These are phyloP conservation scores for Vanacampus margaritifer DNA, from an alignment of 2,113 vertebrate species.

Conservation along the genomic window DNA sequence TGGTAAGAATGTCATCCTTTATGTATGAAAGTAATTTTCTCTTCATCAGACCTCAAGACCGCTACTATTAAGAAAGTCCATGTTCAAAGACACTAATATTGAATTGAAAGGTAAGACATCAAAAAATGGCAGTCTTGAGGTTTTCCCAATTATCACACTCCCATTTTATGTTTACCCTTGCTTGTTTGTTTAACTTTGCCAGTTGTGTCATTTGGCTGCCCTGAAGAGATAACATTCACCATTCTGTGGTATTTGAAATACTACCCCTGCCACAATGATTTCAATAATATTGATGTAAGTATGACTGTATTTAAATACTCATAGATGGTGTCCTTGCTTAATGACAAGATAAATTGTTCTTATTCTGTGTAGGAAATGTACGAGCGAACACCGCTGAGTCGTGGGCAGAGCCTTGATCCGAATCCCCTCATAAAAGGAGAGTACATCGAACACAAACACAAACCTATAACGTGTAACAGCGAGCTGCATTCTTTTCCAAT, in stretches of 20 bases:
- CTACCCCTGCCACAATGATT: conserved; percentile 81
- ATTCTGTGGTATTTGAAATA: conserved; percentile 80
- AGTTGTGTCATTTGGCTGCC: conserved; percentile 76
- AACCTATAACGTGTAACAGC: conserved; percentile 62
- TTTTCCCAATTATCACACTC: background rate
- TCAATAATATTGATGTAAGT: conserved; percentile 80
- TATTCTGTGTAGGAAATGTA: conserved; percentile 72
- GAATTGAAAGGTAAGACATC: conserved; percentile 74
- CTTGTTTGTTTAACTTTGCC: conserved; percentile 24
- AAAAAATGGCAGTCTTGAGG: background rate
- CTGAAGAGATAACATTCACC: conserved; percentile 67
- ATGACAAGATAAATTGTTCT: conserved; percentile 15
- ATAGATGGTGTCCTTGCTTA: background rate
- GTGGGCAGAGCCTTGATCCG: conserved; percentile 62
- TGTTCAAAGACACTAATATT: conserved; percentile 82
- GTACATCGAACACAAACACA: conserved; percentile 71
- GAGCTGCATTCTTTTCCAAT: conserved; percentile 64
- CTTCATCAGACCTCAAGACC: conserved; percentile 73
- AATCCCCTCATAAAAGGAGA: conserved; percentile 66
- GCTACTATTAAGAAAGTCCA: conserved; percentile 78
- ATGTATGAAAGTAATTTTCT: background rate
- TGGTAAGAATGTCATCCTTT: background rate
- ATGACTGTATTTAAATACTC: background rate
- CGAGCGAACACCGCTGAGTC: conserved; percentile 52
- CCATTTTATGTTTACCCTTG: background rate